Percentiles rank a stretch among this genome's conserved stretches.
These are phyloP conservation scores for Casuarius casuarius DNA, from an alignment of 2,113 vertebrate species.

Conservation along the genomic window DNA sequence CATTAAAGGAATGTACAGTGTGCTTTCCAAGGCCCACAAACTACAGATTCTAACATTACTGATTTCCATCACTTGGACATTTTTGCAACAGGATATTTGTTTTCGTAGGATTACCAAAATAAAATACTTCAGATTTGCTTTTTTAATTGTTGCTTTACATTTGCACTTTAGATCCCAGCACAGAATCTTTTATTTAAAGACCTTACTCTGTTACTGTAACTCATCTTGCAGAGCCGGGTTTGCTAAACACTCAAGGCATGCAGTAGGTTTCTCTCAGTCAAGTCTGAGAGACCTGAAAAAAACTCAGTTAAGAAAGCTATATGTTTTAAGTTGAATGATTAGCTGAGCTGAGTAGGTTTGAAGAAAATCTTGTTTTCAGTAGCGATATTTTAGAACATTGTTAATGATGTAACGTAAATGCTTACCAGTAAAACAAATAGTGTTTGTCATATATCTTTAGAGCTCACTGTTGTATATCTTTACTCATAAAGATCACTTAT, in stretches of 20 bases:
- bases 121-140: neutral
- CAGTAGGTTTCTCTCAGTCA: neutral
- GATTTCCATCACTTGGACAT: neutral
- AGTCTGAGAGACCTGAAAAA: neutral
- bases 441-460: neutral
- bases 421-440: neutral
- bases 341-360: neutral
- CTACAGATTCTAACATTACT: neutral
- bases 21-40: neutral
- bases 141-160: neutral
- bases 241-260: neutral
- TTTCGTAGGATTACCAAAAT: neutral
- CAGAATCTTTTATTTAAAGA: neutral
- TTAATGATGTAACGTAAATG: neutral
- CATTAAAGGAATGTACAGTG: rapidly evolving
- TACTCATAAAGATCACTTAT: neutral
- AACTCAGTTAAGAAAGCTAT: neutral
- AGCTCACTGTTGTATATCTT: neutral
- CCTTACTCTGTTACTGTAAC: neutral
- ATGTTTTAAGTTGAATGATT: neutral
- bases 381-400: neutral
- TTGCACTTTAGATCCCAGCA: neutral
- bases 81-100: neutral
- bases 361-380: neutral
- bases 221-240: neutral